phyloP scores from a whole-genome alignment of 2,797 vertebrate species.

The Enteromius argenteus region DNA sequence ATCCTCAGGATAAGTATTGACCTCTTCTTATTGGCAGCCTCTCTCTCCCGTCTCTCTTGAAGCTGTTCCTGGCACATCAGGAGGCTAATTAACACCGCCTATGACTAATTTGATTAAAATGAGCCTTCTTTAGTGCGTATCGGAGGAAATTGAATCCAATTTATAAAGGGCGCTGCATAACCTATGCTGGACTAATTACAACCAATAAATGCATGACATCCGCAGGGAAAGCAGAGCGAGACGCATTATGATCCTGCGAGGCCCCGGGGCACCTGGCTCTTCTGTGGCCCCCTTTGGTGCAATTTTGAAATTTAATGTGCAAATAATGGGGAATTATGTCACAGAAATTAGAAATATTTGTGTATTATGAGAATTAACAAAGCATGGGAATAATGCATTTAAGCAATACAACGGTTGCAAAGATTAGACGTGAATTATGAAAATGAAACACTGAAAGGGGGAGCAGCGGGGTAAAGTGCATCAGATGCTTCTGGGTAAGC shows the following conservation, averaged over 20 bases:
- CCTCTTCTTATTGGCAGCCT: slow-evolving; percentile 35
- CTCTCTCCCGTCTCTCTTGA: slow-evolving; percentile 9
- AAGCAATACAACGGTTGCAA: not conserved
- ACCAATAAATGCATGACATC: slow-evolving; percentile 35
- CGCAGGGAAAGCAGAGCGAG: slow-evolving; percentile 3
- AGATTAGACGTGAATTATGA: slow-evolving; percentile 11
- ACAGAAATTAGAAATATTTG: slow-evolving; percentile 6
- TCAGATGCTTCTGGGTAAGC: not conserved
- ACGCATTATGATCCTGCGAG: slow-evolving; percentile 13
- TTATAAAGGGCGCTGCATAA: slow-evolving; percentile 43
- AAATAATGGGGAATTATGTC: slow-evolving; percentile 12
- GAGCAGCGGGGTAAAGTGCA: not conserved
- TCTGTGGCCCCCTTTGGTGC: not conserved
- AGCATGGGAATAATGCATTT: not conserved
- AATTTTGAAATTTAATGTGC: slow-evolving; percentile 16
- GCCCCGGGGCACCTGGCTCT: slow-evolving; percentile 7
- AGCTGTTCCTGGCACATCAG: slow-evolving; percentile 43
- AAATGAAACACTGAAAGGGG: not conserved
- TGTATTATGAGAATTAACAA: slow-evolving; percentile 15
- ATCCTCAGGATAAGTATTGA: slow-evolving; percentile 46
- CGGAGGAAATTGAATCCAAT: slow-evolving; percentile 51
- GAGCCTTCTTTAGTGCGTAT: slow-evolving; percentile 49
- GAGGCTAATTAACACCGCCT: slow-evolving; percentile 62
- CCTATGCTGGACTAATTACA: slow-evolving; percentile 27
- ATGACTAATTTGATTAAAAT: slow-evolving; percentile 61